Evolutionary conservation across 2,888 invertebrate species (phyloP), one percentile per base, ranked within the genome.

Genomic region (Microctonus brassicae): DNA sequence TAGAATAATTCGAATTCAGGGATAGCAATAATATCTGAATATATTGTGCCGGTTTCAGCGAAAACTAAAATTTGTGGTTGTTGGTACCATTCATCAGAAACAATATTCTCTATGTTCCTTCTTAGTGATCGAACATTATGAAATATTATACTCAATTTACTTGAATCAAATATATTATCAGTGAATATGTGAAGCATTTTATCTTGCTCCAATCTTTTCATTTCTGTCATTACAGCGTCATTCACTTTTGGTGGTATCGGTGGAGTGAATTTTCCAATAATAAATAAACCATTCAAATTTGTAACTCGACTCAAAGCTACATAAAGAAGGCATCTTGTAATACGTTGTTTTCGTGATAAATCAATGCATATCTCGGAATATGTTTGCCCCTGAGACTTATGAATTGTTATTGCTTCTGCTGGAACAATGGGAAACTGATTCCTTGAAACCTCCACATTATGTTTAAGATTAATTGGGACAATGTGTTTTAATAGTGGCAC

Each of bases 41-140:
- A n/a, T n/a, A n/a, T n/a, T n/a, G n/a, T n/a, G n/a, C n/a, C n/a
- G n/a, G n/a, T n/a, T n/a, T n/a, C n/a, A n/a, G n/a, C n/a, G n/a
- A n/a, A n/a, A n/a, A n/a, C n/a, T n/a, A n/a, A n/a, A n/a, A n/a
- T n/a, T n/a, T n/a, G n/a, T n/a, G n/a, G n/a, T n/a, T n/a, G n/a
- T n/a, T n/a, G n/a, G n/a, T n/a, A n/a, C n/a, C n/a, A n/a, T n/a
- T n/a, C n/a, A n/a, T n/a, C n/a, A n/a, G n/a, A n/a, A n/a, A n/a
- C n/a, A n/a, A n/a, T n/a, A n/a, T n/a, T n/a, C n/a, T n/a, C n/a
- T n/a, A n/a, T n/a, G n/a, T n/a, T n/a, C n/a, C n/a, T n/a, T n/a
- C n/a, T n/a, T n/a, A n/a, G n/a, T n/a, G n/a, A n/a, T n/a, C 52
- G 13, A 11, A 69, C 34, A 61, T 72, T 72, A 26, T 72, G 64